These are phyloP conservation scores for Lytechinus pictus DNA, from an alignment of 35 echinoderm and acorn worm genomes.

Conservation along the genomic window DNA sequence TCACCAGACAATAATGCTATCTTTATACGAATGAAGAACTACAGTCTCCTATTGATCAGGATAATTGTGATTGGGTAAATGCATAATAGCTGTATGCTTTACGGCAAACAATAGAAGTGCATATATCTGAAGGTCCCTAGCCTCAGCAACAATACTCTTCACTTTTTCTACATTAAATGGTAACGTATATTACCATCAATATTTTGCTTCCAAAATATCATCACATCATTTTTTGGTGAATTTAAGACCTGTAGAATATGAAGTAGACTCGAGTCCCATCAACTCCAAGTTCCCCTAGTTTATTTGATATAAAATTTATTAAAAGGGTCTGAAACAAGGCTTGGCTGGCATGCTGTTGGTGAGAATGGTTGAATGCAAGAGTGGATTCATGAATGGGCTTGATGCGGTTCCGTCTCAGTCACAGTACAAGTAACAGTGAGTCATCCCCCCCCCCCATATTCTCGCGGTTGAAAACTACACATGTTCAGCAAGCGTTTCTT, in stretches of 20 bases:
- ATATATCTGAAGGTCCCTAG: not conserved
- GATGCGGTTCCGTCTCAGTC: not conserved
- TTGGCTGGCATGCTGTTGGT: not conserved
- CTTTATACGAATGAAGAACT: not conserved
- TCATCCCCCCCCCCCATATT: not conserved
- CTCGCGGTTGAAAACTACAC: not conserved
- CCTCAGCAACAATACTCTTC: not conserved
- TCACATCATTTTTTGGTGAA: not conserved
- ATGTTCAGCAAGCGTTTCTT: not conserved
- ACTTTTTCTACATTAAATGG: not conserved
- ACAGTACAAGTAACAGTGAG: not conserved
- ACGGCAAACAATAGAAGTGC: not conserved
- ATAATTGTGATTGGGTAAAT: not conserved
- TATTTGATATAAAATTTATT: not conserved
- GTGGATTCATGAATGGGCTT: not conserved
- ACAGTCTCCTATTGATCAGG: not conserved
- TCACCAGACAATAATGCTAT: not conserved
- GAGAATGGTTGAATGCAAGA: not conserved
- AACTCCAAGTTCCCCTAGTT: no score
- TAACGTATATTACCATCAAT: not conserved
- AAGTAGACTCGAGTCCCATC: no score
- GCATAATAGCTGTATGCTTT: not conserved
- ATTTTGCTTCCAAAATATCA: not conserved
- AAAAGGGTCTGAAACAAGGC: not conserved
- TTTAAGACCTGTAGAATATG: not conserved